Base-by-base conservation (phyloP, 2,888 invertebrate genomes). In the Caenorhabditis wallacei region DNA sequence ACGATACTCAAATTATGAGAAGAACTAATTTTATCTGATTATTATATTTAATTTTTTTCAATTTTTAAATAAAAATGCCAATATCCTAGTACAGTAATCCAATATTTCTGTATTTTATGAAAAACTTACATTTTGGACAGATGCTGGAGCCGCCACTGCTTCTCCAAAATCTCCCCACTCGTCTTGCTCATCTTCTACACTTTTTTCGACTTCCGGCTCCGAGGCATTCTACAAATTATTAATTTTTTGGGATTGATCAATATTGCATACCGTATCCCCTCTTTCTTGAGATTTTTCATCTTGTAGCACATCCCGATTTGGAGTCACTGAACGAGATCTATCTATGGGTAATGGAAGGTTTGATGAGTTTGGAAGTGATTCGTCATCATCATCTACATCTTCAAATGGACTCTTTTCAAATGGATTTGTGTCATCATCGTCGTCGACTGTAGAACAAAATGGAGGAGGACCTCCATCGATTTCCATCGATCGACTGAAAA, bases 401-500 rank as follows among this genome's bases (percentile, higher is more conserved):
- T 51, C 20, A 10, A 40, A 18, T 37, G 54, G 54, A 64, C 22
- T 78, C 24, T 26, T 64, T 10, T 18, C 8, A 24, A 37, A n/a
- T 26, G 24, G 10, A 24, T 26, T 5, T 30, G 26, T 30, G 20
- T 30, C 59, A 24, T 30, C 30, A 18, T 59, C 22, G 20, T 61
- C 61, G 35, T 3, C n/a, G 68, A 43, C 43, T 30, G 11, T 16
- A 20, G 24, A 57, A 24, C 40, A 22, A 26, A 81, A 76, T 24
- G 81, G 81, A 59, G 81, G 81, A 10, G 81, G 81, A 53, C 81
- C 75, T 56, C 59, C 81, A 76, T 81, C 81, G 63, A 81, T 69
- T 63, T 81, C 71, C 81, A 81, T 81, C 57, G 68, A 40, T 35
- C 57, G 63, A 48, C 59, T 72, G 69, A 26, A 70, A 71, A 51